Conservation (phyloP, 2,113 vertebrate species). For the Aspidoscelis tigris region DNA sequence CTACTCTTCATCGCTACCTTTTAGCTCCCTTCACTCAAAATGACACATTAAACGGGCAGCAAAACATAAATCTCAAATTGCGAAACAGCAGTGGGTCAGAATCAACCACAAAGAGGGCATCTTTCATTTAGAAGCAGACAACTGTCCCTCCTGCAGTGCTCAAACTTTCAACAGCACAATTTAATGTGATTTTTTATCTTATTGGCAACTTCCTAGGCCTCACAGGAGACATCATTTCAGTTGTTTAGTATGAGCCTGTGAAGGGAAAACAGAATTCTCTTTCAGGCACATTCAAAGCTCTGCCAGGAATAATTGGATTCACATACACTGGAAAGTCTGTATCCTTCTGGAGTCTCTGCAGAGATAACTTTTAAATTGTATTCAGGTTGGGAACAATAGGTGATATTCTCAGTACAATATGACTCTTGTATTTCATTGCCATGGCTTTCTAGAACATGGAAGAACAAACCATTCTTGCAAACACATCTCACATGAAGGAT, state of each 20-base stretch:
- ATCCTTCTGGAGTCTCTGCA: background rate
- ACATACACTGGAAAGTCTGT: background rate
- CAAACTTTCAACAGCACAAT: constrained; percentile 35
- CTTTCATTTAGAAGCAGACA: constrained; percentile 54
- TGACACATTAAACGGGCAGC: background rate
- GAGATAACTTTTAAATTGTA: background rate
- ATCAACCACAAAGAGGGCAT: constrained; percentile 14
- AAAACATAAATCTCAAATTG: constrained; percentile 19
- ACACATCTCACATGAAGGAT: background rate
- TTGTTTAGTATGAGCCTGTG: constrained; percentile 48
- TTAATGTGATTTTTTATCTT: constrained; percentile 55
- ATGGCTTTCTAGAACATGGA: accelerated
- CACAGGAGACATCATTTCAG: constrained; percentile 39
- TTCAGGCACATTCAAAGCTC: constrained; percentile 19
- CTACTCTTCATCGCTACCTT: background rate
- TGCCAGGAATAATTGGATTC: accelerated
- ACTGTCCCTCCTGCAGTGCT: constrained; percentile 32
- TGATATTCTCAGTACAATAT: background rate
- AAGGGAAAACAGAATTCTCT: constrained; percentile 17
- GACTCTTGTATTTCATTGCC: background rate
- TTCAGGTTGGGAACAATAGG: background rate
- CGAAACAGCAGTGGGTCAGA: background rate
- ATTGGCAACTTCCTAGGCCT: constrained; percentile 43
- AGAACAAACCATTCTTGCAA: background rate
- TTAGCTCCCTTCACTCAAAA: no score